These are phyloP conservation scores for Dreissena rostriformis DNA, from an alignment of 1,140 invertebrate species.

Conservation along the genomic window DNA sequence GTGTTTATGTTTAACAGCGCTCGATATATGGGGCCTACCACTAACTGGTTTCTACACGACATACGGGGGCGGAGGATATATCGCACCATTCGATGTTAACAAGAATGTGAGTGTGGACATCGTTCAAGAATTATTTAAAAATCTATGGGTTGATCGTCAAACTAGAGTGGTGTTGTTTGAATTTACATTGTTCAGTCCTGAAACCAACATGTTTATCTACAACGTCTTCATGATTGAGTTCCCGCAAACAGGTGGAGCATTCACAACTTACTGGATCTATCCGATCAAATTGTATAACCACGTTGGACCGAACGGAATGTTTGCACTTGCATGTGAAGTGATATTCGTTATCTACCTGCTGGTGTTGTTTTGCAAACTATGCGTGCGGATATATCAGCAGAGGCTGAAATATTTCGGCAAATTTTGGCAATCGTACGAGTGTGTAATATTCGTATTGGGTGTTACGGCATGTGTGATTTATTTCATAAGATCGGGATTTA, in stretches of 20 bases:
- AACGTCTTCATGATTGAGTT: constrained; percentile 77
- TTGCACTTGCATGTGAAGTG: constrained; percentile 44
- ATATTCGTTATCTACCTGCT: constrained; percentile 41
- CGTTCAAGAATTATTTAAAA: constrained; percentile 74
- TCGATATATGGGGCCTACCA: constrained; percentile 62
- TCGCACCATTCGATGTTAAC: constrained; percentile 55
- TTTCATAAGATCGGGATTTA: constrained; percentile 11
- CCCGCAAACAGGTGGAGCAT: constrained; percentile 79
- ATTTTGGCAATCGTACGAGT: constrained; percentile 58
- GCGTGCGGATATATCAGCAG: constrained; percentile 19
- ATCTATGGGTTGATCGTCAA: constrained; percentile 81
- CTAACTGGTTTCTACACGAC: constrained; percentile 57
- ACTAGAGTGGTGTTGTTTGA: constrained; percentile 83
- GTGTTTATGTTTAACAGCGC: constrained; percentile 2
- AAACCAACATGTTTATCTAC: constrained; percentile 67
- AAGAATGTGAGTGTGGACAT: constrained; percentile 34
- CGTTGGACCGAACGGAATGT: constrained; percentile 41
- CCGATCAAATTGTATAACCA: constrained; percentile 52
- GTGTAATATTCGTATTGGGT: constrained; percentile 9
- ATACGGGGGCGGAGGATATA: constrained; percentile 70
- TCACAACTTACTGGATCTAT: constrained; percentile 58
- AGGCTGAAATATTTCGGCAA: constrained; percentile 40
- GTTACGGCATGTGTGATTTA: constrained; percentile 12
- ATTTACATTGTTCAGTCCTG: constrained; percentile 83
- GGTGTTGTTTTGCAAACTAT: constrained; percentile 31